A percentile compares a stretch with the other conserved stretches of the same genome.
phyloP scores from a whole-genome alignment of 2,113 vertebrate species.

The Tachycineta bicolor region DNA sequence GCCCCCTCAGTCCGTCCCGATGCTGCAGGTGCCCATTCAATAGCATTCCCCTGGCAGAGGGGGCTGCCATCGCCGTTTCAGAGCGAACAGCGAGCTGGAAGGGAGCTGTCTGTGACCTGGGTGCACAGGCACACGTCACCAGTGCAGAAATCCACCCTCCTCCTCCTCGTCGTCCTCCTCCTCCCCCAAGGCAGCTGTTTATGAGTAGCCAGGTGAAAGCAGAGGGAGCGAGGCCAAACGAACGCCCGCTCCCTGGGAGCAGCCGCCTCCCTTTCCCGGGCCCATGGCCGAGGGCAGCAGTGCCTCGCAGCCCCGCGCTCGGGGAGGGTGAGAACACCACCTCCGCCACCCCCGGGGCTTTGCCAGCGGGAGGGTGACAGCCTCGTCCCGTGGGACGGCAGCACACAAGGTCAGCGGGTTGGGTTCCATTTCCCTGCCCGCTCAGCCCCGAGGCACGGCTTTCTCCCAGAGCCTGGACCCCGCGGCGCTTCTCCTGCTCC shows the following conservation, averaged over 20 bases:
- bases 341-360: neutral
- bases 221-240: neutral
- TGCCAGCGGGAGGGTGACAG: neutral
- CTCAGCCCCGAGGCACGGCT: neutral
- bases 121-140: fast-evolving
- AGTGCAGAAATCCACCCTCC: neutral
- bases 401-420: neutral
- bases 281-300: fast-evolving
- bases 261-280: neutral
- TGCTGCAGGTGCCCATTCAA: neutral
- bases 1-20: fast-evolving
- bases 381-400: neutral
- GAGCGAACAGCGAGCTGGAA: neutral
- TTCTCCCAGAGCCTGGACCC: neutral
- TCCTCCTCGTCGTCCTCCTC: neutral
- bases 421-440: neutral
- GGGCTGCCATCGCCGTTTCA: neutral
- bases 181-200: fast-evolving
- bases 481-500: neutral
- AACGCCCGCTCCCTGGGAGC: neutral
- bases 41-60: neutral
- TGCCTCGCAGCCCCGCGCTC: fast-evolving
- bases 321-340: neutral
- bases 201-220: neutral
- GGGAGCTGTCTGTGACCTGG: neutral